These are phyloP conservation scores for Brachyistius frenatus DNA, from an alignment of 2,113 vertebrate genomes.

Conservation along the genomic window DNA sequence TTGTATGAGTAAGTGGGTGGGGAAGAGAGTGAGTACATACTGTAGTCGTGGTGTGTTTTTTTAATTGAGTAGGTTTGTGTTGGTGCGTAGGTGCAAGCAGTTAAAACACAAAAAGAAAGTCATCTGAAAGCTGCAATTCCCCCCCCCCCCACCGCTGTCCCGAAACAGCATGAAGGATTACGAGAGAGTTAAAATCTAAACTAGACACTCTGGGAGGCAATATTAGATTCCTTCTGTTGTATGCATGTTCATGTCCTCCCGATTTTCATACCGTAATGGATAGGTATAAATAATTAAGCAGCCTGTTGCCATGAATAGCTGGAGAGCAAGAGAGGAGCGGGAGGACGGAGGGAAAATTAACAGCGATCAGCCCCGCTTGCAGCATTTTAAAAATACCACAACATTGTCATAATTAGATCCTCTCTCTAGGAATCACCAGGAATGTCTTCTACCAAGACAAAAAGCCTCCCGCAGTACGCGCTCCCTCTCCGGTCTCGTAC, in stretches of 20 bases:
- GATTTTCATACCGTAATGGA: slow-evolving; percentile 72
- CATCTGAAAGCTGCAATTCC: slow-evolving; percentile 40
- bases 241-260: slow-evolving; percentile 66
- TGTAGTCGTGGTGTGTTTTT: slow-evolving; percentile 16
- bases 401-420: slow-evolving; percentile 69
- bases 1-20: slow-evolving; percentile 40
- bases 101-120: slow-evolving; percentile 42
- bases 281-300: slow-evolving; percentile 80
- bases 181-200: slow-evolving; percentile 59
- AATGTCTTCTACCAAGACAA: slow-evolving; percentile 58
- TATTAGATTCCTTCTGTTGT: slow-evolving; percentile 72
- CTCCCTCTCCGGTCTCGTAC: slow-evolving; percentile 43
- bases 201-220: slow-evolving; percentile 53
- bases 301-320: slow-evolving; percentile 69
- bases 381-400: slow-evolving; percentile 61
- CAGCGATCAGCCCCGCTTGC: slow-evolving; percentile 39
- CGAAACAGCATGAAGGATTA: slow-evolving; percentile 57
- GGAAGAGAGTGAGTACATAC: slow-evolving; percentile 10
- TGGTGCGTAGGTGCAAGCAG: slow-evolving; percentile 26
- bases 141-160: slow-evolving; percentile 23
- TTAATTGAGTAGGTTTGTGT: slow-evolving; percentile 11
- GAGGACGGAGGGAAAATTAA: slow-evolving; percentile 51
- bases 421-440: slow-evolving; percentile 76
- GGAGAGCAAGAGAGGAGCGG: slow-evolving; percentile 43
- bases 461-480: slow-evolving; percentile 23